Evolutionary conservation across 1,140 invertebrate genomes (phyloP).

Genomic region (Scaptodrosophila lebanonensis): DNA sequence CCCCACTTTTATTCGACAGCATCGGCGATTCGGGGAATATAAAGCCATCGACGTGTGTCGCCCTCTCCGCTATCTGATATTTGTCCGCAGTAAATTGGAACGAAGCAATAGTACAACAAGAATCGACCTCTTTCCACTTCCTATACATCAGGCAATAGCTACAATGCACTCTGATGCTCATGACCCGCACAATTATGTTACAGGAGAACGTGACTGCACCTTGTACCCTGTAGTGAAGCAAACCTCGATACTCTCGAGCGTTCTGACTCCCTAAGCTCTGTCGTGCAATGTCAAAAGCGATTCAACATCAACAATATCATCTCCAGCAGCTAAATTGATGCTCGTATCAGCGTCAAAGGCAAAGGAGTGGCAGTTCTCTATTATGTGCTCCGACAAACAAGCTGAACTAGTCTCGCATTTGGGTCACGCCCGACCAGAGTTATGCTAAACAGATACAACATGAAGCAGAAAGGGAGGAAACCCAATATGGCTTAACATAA

Average conservation of each 20-base stretch:
- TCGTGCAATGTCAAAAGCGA: too few relatives aligned
- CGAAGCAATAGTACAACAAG: too few relatives aligned
- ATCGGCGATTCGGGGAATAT: conserved; percentile 37
- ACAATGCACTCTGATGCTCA: conserved; percentile 30
- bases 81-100: too few relatives aligned
- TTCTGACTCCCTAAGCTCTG: too few relatives aligned
- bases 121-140: conserved; percentile 10
- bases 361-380: too few relatives aligned
- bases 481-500: neutral
- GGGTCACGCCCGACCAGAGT: conserved; percentile 32
- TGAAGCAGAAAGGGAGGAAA: conserved; percentile 9
- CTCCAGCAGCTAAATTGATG: too few relatives aligned
- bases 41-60: conserved; percentile 6
- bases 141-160: conserved; percentile 44
- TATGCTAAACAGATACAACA: conserved; percentile 11
- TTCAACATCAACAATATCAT: too few relatives aligned
- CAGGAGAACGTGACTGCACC: conserved; percentile 39
- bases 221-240: too few relatives aligned
- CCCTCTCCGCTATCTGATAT: conserved; percentile 8
- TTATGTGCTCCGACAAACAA: too few relatives aligned
- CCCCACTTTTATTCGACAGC: too few relatives aligned
- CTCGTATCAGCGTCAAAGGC: conserved; percentile 5
- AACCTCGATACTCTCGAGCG: too few relatives aligned
- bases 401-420: conserved; percentile 45
- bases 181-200: conserved; percentile 16